Evolutionary conservation across 1,140 invertebrate species (phyloP).

Genomic region (Drosophila lacteicornis): DNA sequence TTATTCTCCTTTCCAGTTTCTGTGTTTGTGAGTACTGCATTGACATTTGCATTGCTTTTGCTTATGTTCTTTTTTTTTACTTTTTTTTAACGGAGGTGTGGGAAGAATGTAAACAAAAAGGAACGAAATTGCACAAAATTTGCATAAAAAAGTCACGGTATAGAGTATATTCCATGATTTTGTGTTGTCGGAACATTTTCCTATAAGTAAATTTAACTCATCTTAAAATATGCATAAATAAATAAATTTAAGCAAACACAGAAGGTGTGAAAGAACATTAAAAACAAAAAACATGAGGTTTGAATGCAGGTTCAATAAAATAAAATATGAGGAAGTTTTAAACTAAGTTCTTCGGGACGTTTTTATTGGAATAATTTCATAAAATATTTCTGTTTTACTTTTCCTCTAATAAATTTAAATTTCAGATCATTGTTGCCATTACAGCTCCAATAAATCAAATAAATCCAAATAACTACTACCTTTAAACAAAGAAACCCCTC

Average conservation of each 20-base stretch:
- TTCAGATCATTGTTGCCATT: too few relatives aligned
- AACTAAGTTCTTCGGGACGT: background rate
- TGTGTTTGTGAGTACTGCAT: conserved; percentile 57
- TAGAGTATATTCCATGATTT: too few relatives aligned
- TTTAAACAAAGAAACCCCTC: conserved; percentile 2
- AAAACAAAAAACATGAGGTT: background rate
- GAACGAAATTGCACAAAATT: conserved; percentile 3
- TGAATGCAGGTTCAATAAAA: background rate
- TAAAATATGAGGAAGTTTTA: background rate
- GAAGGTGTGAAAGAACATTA: background rate
- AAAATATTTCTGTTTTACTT: background rate
- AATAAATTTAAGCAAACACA: background rate
- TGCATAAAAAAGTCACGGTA: too few relatives aligned
- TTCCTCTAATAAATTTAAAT: background rate
- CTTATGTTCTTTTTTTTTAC: conserved; percentile 23
- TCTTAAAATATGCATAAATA: background rate
- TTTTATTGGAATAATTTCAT: background rate
- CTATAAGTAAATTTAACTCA: background rate
- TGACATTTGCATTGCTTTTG: conserved; percentile 67
- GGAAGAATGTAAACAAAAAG: conserved; percentile 6
- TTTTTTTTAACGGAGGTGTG: conserved; percentile 1
- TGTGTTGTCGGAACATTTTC: background rate
- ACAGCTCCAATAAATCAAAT: too few relatives aligned
- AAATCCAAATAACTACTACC: background rate
- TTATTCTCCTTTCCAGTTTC: conserved; percentile 40